phyloP scores from a whole-genome alignment of 2,888 invertebrate genomes.

The Aleiodes testaceus region DNA sequence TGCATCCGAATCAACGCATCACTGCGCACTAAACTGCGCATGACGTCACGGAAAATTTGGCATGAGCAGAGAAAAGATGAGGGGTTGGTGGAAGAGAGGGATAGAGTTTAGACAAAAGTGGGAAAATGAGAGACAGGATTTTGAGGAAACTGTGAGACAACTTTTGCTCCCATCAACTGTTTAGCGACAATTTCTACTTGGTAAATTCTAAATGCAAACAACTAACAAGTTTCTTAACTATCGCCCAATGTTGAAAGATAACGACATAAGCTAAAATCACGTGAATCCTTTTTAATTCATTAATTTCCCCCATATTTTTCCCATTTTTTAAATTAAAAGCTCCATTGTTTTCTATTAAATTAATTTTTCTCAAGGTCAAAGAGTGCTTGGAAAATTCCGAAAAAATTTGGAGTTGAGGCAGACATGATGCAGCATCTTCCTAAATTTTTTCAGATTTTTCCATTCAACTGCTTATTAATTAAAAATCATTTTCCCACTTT shows the following conservation, averaged over 20 bases:
- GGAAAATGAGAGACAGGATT: constrained; percentile 18
- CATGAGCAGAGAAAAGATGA: no score
- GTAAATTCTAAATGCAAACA: constrained; percentile 25
- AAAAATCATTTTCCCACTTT: no score
- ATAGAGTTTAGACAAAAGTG: not conserved
- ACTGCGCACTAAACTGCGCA: constrained; percentile 23
- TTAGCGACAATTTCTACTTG: constrained; percentile 27
- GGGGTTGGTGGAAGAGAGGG: not conserved
- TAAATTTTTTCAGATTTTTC: no score
- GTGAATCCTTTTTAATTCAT: no score
- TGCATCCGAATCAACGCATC: not conserved
- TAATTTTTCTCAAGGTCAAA: no score
- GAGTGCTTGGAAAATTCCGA: no score
- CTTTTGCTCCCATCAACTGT: constrained; percentile 24
- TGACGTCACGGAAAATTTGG: constrained; percentile 12
- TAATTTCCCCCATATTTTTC: no score
- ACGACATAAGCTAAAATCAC: not conserved
- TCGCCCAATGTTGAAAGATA: not conserved
- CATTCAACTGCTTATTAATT: no score
- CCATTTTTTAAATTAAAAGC: no score
- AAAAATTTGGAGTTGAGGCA: no score
- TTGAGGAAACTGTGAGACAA: constrained; percentile 10
- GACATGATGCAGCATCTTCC: no score
- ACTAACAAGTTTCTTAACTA: constrained; percentile 12
- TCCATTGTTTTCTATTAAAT: no score